These are phyloP conservation scores for Xanthorhoe spadicearia DNA, from an alignment of 2,888 invertebrate genomes.

Conservation along the genomic window DNA sequence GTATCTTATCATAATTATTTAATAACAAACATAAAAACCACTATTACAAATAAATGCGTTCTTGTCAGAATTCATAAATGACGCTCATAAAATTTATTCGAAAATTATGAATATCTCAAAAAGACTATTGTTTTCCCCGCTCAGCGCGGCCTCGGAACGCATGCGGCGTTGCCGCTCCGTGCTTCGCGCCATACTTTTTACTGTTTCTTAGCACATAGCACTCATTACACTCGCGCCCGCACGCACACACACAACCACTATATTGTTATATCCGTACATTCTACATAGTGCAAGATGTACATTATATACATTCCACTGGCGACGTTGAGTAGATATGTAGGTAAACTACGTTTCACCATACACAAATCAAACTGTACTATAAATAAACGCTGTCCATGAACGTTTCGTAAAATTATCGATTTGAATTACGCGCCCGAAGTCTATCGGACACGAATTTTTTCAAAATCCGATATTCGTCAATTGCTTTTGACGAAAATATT, in stretches of 20 bases:
- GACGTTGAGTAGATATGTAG: conserved; percentile 76
- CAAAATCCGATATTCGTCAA: too few relatives aligned
- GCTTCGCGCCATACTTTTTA: conserved; percentile 85
- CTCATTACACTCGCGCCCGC: conserved; percentile 71
- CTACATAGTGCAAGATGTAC: conserved; percentile 80
- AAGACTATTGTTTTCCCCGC: conserved; percentile 79
- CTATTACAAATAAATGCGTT: conserved; percentile 6
- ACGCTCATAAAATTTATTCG: conserved; percentile 52
- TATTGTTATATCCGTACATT: conserved; percentile 78
- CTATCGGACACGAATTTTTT: conserved; percentile 9
- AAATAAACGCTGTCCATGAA: conserved; percentile 72
- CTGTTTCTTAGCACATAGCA: conserved; percentile 85
- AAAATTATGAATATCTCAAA: conserved; percentile 60
- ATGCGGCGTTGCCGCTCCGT: conserved; percentile 78
- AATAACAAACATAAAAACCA: neutral
- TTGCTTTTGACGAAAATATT: too few relatives aligned
- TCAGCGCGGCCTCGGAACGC: conserved; percentile 72
- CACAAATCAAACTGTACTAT: conserved; percentile 76
- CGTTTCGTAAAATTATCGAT: conserved; percentile 43
- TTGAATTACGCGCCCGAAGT: conserved; percentile 47
- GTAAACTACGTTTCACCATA: conserved; percentile 70
- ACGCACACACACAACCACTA: conserved; percentile 65
- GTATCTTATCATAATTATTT: too few relatives aligned
- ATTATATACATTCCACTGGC: conserved; percentile 78
- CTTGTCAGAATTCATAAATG: neutral